Percentiles rank a stretch among this genome's conserved stretches.
Conservation (phyloP, 2,797 vertebrate species). For the Neosilurus hyrtlii region DNA sequence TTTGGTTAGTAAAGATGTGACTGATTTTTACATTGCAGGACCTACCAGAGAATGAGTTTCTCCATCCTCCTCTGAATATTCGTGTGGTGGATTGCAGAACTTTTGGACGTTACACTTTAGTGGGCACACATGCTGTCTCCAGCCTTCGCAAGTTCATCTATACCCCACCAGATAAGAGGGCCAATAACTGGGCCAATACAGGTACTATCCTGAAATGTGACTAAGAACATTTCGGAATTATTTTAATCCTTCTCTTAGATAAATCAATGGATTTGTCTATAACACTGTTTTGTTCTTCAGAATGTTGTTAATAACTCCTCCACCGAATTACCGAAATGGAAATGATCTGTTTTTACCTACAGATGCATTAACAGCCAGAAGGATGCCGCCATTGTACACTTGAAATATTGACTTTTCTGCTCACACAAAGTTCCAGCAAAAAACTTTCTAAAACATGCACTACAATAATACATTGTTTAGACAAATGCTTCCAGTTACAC, state of each 20-base stretch:
- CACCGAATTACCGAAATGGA: not conserved
- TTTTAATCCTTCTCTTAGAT: too few species aligned
- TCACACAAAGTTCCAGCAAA: not conserved
- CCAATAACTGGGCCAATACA: conserved; percentile 79
- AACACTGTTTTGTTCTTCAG: not conserved
- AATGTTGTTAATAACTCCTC: not conserved
- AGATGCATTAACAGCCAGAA: not conserved
- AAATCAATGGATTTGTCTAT: not conserved
- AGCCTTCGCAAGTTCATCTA: conserved; percentile 89
- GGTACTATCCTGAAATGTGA: conserved; percentile 66
- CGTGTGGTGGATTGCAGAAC: conserved; percentile 94
- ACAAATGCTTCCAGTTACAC: not conserved
- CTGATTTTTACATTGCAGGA: conserved; percentile 71
- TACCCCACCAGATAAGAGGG: conserved; percentile 77
- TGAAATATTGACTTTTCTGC: not conserved
- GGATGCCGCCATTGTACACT: not conserved
- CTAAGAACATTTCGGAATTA: not conserved
- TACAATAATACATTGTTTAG: not conserved
- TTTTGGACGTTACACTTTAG: conserved; percentile 92
- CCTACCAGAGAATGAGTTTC: conserved; percentile 92
- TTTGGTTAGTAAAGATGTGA: not conserved
- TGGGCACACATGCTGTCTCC: conserved; percentile 89
- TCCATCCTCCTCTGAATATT: conserved; percentile 91
- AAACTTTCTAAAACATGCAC: not conserved
- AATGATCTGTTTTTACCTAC: not conserved